Evolutionary conservation across 2,797 vertebrate genomes (phyloP).

Genomic region (Lepus townsendii): DNA sequence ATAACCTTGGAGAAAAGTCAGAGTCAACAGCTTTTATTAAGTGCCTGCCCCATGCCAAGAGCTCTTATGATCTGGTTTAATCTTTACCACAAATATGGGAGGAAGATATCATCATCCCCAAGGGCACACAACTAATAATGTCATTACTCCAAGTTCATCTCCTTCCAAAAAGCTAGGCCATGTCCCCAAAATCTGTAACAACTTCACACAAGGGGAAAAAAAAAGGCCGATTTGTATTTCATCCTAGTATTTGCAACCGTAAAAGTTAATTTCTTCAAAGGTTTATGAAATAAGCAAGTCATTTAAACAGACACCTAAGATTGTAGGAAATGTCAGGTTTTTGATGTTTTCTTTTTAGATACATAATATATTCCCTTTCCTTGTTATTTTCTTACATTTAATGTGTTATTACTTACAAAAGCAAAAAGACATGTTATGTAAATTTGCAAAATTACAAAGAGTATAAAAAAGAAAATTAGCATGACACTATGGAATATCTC

Average conservation of each 20-base stretch:
- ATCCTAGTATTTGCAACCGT: background rate
- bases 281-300: conserved; percentile 31
- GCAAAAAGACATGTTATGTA: background rate
- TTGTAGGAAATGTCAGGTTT: conserved; percentile 8
- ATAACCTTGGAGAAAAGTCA: conserved; percentile 54
- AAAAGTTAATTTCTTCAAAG: background rate
- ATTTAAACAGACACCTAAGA: background rate
- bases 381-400: conserved; percentile 61
- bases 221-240: background rate
- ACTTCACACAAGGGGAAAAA: background rate
- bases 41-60: background rate
- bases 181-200: background rate
- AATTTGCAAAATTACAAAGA: conserved; percentile 5
- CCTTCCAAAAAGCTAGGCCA: background rate
- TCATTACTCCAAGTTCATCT: background rate
- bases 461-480: conserved; percentile 48
- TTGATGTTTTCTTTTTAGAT: background rate
- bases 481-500: conserved; percentile 6
- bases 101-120: background rate
- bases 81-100: background rate
- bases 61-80: background rate
- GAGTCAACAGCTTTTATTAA: conserved; percentile 62
- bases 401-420: conserved; percentile 60
- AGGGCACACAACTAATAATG: conserved; percentile 20
- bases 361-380: background rate